Conservation (phyloP, 2,797 vertebrate species). For the Sylvia borin region DNA sequence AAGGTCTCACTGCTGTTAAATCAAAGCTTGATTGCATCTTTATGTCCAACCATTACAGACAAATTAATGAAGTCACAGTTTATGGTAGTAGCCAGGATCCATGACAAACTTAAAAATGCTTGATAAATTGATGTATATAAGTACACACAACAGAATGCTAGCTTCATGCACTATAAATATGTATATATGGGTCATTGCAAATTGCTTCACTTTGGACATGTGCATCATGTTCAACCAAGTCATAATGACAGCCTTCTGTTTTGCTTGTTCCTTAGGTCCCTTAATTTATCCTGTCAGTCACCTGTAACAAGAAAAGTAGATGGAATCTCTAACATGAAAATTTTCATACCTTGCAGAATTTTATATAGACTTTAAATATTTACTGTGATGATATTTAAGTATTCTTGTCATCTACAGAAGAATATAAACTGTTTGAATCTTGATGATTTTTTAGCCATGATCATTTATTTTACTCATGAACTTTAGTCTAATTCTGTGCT, state of each 20-base stretch:
- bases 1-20: not conserved
- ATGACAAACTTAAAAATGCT: not conserved
- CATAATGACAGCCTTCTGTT: not conserved
- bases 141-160: not conserved
- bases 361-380: not conserved
- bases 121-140: not conserved
- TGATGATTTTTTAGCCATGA: not conserved
- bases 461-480: not conserved
- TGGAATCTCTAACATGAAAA: not conserved
- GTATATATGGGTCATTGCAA: not conserved
- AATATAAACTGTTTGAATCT: not conserved
- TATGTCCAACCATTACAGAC: not conserved
- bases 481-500: not conserved
- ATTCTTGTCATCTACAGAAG: not conserved
- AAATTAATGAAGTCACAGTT: not conserved
- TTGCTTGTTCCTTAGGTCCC: not conserved
- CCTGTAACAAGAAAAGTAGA: not conserved
- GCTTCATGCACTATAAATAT: not conserved
- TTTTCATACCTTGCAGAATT: not conserved
- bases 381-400: not conserved
- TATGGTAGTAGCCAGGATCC: not conserved
- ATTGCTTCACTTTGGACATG: rapidly evolving
- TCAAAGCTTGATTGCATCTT: not conserved
- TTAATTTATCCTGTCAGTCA: not conserved
- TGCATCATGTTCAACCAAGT: not conserved